Percentiles rank a stretch among this genome's conserved stretches.
Conservation (phyloP, 2,797 vertebrate genomes). For the Manis pentadactyla region DNA sequence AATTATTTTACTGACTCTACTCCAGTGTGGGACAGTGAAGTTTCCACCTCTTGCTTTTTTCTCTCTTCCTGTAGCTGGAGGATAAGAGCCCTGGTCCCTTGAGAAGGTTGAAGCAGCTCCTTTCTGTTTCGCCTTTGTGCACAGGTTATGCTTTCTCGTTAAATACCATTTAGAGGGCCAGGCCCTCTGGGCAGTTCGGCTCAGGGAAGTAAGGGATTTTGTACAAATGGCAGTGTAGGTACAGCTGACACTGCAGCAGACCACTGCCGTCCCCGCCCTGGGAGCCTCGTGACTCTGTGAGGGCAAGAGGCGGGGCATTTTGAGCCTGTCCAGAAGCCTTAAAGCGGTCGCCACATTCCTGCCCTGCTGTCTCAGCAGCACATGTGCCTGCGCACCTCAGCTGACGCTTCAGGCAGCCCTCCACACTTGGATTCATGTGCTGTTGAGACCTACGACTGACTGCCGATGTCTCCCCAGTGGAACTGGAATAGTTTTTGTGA, state of each 20-base stretch:
- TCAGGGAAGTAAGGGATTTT: not conserved
- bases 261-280: fast-evolving
- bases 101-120: not conserved
- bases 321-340: not conserved
- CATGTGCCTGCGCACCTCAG: fast-evolving
- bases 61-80: not conserved
- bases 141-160: fast-evolving
- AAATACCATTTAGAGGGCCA: not conserved
- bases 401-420: fast-evolving
- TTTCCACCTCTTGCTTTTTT: not conserved
- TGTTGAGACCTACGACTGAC: fast-evolving
- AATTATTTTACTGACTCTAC: not conserved
- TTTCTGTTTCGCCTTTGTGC: not conserved
- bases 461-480: fast-evolving
- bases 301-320: not conserved
- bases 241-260: fast-evolving
- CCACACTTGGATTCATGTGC: too few species aligned
- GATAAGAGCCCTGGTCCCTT: not conserved
- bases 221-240: fast-evolving
- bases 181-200: not conserved
- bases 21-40: fast-evolving
- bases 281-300: not conserved
- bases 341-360: fast-evolving
- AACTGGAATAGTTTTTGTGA: not conserved
- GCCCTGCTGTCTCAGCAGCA: too few species aligned